phyloP scores from a whole-genome alignment of 2,797 vertebrate species.

The Arctocebus calabarensis region DNA sequence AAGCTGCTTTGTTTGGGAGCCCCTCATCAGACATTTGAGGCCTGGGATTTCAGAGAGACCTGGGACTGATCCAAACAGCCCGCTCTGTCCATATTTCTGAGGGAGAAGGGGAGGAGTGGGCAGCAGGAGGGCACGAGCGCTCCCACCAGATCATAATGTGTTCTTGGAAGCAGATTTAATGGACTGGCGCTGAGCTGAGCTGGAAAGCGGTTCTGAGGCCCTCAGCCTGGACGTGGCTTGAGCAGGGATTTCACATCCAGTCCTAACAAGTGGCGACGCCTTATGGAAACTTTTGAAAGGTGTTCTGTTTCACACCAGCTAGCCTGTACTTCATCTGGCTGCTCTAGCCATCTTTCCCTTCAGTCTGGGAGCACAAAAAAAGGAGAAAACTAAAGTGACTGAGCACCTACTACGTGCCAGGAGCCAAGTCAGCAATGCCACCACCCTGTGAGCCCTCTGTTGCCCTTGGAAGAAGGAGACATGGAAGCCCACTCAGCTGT shows the following conservation, averaged over 20 bases:
- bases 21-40: background rate
- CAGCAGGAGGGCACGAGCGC: constrained; percentile 74
- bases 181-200: constrained; percentile 85
- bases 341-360: constrained; percentile 60
- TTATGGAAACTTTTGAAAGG: constrained; percentile 87
- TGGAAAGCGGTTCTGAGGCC: constrained; percentile 86
- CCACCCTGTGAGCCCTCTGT: background rate
- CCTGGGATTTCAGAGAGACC: background rate
- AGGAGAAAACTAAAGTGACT: constrained; percentile 53
- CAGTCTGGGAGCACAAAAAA: background rate
- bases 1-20: background rate
- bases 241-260: constrained; percentile 84
- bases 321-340: constrained; percentile 83
- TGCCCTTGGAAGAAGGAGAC: background rate
- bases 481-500: background rate
- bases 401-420: constrained; percentile 33
- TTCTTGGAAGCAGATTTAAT: constrained; percentile 88
- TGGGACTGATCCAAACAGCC: constrained; percentile 42
- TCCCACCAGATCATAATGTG: constrained; percentile 87
- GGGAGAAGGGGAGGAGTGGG: constrained; percentile 65
- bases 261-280: constrained; percentile 82
- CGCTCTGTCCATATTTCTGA: constrained; percentile 65
- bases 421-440: constrained; percentile 50
- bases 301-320: constrained; percentile 76
- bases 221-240: constrained; percentile 84